Evolutionary conservation across 2,797 vertebrate species (phyloP).

Genomic region (Sebastes ruberrimus): DNA sequence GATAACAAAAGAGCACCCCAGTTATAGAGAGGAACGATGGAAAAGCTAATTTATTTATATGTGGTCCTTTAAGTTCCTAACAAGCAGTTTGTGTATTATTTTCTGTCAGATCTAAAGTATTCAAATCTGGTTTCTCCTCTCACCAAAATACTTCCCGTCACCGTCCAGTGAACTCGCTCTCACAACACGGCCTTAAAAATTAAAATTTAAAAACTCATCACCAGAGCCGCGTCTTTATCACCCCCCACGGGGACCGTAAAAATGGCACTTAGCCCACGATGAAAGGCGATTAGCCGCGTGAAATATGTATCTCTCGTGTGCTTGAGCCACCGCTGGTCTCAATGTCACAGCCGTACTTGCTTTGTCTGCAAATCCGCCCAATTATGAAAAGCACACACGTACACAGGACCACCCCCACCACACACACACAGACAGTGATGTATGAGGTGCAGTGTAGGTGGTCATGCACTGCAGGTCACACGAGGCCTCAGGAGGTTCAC

Average conservation of each 20-base stretch:
- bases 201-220: conserved; percentile 20
- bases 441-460: conserved; percentile 59
- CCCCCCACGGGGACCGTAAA: neutral
- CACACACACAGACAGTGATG: conserved; percentile 53
- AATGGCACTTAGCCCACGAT: neutral
- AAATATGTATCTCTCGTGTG: neutral
- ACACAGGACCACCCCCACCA: conserved; percentile 28
- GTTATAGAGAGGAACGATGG: neutral
- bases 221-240: neutral
- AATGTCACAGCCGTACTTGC: conserved; percentile 60
- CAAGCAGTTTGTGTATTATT: neutral
- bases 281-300: neutral
- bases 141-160: neutral
- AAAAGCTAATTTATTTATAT: neutral
- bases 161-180: neutral
- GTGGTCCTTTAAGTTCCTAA: neutral
- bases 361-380: conserved; percentile 66
- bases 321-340: conserved; percentile 35
- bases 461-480: conserved; percentile 66
- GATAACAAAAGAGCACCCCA: conserved; percentile 17
- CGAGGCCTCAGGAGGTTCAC: conserved; percentile 42
- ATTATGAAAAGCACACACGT: conserved; percentile 55
- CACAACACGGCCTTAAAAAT: conserved; percentile 12
- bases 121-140: neutral
- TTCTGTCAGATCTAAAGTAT: neutral